Evolutionary conservation across 2,113 vertebrate species (phyloP), one percentile per base, ranked within the genome.

Genomic region (Fregetta grallaria): DNA sequence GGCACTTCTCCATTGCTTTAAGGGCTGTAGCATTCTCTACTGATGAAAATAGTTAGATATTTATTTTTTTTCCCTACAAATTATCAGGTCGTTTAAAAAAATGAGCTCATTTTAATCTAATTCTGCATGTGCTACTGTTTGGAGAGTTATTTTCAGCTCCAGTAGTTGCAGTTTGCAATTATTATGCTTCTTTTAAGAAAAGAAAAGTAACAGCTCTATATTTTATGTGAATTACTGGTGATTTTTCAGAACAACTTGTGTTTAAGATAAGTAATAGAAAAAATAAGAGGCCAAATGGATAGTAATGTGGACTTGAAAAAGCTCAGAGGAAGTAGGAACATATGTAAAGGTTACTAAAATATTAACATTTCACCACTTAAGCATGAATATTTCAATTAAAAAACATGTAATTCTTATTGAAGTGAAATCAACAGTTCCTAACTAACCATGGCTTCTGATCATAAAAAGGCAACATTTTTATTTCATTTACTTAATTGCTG

Each of bases 111-210:
- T 98, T 98, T 97, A 97, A 97, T 97, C 97, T 98, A 98, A 98
- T 97, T 98, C 94, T 94, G 95, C 96, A 94, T 97, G 96, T 96
- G 97, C 94, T 96, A 97, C 94, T 97, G 95, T 97, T 97, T 95
- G 88, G 97, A 97, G 97, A 98, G 97, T 97, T 98, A 97, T 98
- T 98, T 98, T 97, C 97, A 98, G 97, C 97, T 97, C 90, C 70
- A 88, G 96, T 97, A 96, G 95, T 63, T 98, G 95, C 97, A 96
- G 92, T 96, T 97, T 95, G 96, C 89, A 97, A 97, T 98, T 97
- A 97, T 96, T 96, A 91, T 65, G 94, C 88, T 97, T 92, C 94
- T 94, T 96, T 97, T 93, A 98, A 97, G 97, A 96, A 97, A 97
- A 97, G 95, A 67, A 90, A 96, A 97, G 95, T 93, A 97, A 94